Evolutionary conservation across 1,140 invertebrate species (phyloP).

Genomic region (Pogonomyrmex barbatus): DNA sequence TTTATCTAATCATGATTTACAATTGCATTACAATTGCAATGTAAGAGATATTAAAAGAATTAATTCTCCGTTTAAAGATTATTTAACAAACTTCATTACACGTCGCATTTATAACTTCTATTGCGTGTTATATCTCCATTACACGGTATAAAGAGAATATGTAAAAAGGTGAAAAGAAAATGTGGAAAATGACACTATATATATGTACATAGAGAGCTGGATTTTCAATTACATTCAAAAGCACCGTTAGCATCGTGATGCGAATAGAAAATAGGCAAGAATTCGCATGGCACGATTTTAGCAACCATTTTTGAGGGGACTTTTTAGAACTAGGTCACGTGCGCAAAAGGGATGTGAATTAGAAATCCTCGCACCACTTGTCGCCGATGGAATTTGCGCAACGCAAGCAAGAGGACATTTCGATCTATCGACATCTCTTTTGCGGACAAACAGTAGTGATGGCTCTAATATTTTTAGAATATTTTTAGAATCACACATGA

Average conservation of each 20-base stretch:
- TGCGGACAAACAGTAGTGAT: background rate
- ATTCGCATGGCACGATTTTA: background rate
- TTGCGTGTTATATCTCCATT: background rate
- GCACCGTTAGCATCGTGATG: slow-evolving; percentile 26
- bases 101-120: background rate
- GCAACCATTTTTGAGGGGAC: slow-evolving; percentile 62
- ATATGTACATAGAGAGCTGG: background rate
- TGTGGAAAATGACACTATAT: background rate
- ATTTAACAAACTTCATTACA: background rate
- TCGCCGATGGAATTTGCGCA: slow-evolving; percentile 35
- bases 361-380: slow-evolving; percentile 54
- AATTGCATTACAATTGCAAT: background rate
- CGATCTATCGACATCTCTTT: background rate
- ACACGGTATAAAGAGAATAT: background rate
- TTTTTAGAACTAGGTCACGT: slow-evolving; percentile 71
- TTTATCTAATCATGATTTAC: background rate
- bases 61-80: background rate
- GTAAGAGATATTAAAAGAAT: background rate
- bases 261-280: slow-evolving; percentile 62
- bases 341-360: slow-evolving; percentile 67
- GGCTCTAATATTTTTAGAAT: background rate
- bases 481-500: too few species aligned
- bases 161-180: background rate
- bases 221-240: slow-evolving; percentile 74
- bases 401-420: background rate